phyloP scores from a whole-genome alignment of 2,797 vertebrate species.

The Acrossocheilus wenchowensis region DNA sequence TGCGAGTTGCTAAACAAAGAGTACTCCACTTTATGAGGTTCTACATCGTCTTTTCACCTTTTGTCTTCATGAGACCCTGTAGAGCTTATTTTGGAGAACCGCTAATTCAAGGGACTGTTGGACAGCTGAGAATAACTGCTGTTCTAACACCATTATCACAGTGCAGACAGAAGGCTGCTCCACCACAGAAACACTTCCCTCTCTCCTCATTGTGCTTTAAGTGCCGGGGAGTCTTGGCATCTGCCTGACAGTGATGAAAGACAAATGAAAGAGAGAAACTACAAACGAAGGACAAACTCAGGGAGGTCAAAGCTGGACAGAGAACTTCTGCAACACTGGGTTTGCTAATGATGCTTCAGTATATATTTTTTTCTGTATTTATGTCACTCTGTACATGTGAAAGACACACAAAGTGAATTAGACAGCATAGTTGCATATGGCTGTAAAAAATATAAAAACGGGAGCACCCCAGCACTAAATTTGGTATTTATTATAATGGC shows the following conservation, averaged over 20 bases:
- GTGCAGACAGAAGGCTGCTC: slow-evolving; percentile 47
- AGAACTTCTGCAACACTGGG: slow-evolving; percentile 25
- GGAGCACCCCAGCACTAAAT: too few species aligned
- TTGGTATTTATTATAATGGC: too few species aligned
- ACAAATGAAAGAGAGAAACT: slow-evolving; percentile 54
- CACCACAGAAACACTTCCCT: slow-evolving; percentile 52
- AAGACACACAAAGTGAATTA: background rate
- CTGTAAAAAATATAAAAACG: background rate
- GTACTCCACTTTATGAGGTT: background rate
- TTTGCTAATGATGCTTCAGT: background rate
- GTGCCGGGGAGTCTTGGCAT: slow-evolving; percentile 45
- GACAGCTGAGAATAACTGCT: slow-evolving; percentile 43
- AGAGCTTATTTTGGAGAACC: background rate
- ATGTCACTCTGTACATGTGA: background rate
- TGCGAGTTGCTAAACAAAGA: background rate
- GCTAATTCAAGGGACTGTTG: background rate
- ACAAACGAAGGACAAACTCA: slow-evolving; percentile 45
- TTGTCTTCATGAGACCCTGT: background rate
- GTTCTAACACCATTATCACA: slow-evolving; percentile 64
- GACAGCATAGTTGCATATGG: background rate
- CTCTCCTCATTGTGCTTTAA: slow-evolving; percentile 46
- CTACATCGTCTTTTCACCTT: background rate
- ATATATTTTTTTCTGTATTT: background rate
- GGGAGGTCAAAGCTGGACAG: slow-evolving; percentile 17
- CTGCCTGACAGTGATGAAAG: slow-evolving; percentile 35